Conservation (phyloP, 2,888 invertebrate species). For the Heliconius aoede region DNA sequence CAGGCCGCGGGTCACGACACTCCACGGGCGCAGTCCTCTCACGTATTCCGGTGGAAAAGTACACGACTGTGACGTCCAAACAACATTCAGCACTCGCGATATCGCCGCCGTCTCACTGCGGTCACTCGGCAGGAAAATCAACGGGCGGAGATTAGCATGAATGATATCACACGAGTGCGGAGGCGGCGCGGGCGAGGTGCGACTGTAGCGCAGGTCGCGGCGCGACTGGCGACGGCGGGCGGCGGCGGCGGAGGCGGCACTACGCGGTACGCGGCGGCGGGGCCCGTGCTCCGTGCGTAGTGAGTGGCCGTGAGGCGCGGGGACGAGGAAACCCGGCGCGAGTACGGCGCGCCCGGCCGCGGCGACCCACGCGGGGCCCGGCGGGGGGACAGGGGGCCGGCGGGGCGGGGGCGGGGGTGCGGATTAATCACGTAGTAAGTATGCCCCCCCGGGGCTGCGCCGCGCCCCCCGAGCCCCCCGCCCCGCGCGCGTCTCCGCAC, state of each 20-base stretch:
- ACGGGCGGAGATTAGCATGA: conserved; percentile 79
- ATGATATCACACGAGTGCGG: conserved; percentile 69
- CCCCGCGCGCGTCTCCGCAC: conserved; percentile 52
- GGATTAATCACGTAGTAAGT: conserved; percentile 84
- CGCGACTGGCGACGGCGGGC: conserved; percentile 68
- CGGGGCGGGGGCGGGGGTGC: conserved; percentile 51
- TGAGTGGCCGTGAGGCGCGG: conserved; percentile 84
- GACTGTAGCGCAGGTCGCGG: conserved; percentile 79
- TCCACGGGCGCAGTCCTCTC: conserved; percentile 71
- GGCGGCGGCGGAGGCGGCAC: conserved; percentile 63
- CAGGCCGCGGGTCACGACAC: conserved; percentile 75
- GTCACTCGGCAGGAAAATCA: conserved; percentile 77
- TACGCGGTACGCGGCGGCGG: conserved; percentile 68
- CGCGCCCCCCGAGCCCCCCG: conserved; percentile 51
- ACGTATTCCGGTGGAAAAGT: conserved; percentile 74
- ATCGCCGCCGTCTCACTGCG: conserved; percentile 71
- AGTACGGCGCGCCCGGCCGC: conserved; percentile 74
- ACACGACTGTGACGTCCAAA: conserved; percentile 73
- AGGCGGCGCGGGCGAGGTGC: conserved; percentile 58
- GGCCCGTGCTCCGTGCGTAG: conserved; percentile 74
- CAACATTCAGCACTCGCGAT: conserved; percentile 79
- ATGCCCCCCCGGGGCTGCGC: conserved; percentile 73
- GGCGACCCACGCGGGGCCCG: conserved; percentile 59
- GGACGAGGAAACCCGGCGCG: conserved; percentile 83
- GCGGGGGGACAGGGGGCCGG: conserved; percentile 55